Conservation (phyloP, 2,888 invertebrate genomes). For the Nymphalis urticae region DNA sequence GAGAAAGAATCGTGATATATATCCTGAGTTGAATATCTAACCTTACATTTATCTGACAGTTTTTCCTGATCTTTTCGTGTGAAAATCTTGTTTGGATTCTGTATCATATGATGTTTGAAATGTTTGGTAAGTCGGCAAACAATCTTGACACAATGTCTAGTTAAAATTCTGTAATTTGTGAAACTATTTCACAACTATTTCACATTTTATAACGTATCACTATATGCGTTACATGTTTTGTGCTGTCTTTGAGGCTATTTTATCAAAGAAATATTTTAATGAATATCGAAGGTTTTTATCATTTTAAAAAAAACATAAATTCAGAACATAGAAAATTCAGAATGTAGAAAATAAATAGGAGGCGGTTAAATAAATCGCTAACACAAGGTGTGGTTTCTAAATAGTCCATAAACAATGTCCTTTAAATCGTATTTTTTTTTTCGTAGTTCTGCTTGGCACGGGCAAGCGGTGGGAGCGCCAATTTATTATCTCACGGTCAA, state of each 20-base stretch:
- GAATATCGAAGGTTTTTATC: no score
- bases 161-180: no score
- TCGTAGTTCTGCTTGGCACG: conserved; percentile 50
- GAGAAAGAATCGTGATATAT: conserved; percentile 20
- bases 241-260: neutral
- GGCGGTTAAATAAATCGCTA: conserved; percentile 32
- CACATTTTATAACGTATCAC: no score
- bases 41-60: conserved; percentile 26
- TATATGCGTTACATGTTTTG: no score
- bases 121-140: no score
- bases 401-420: conserved; percentile 38
- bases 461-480: conserved; percentile 44
- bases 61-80: conserved; percentile 18
- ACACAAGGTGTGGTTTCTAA: conserved; percentile 36
- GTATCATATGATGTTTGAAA: neutral
- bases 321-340: no score
- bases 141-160: no score
- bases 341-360: conserved; percentile 18
- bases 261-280: no score
- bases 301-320: conserved; percentile 8
- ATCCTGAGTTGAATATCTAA: conserved; percentile 17
- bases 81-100: neutral
- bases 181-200: no score
- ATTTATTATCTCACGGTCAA: conserved; percentile 54
- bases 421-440: conserved; percentile 35